A percentile compares a stretch with the other conserved stretches of the same genome.
Evolutionary conservation across 2,888 invertebrate genomes (phyloP).

Genomic region (Charanyca ferruginea): DNA sequence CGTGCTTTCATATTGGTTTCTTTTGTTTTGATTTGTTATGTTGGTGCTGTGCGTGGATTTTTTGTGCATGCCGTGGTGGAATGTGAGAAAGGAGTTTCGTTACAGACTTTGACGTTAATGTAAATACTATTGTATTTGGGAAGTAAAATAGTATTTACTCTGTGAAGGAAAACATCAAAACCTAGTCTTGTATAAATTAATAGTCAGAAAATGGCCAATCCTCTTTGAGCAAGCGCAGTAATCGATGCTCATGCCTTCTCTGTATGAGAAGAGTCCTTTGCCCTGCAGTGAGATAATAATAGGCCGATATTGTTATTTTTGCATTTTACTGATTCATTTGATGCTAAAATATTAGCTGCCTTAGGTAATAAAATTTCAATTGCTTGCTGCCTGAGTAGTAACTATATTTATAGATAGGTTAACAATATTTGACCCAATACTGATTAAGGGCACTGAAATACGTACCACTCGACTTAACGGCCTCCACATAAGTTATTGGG

Average conservation of each 20-base stretch:
- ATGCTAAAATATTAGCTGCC: no score
- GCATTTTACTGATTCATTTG: no score
- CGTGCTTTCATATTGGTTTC: slow-evolving; percentile 41
- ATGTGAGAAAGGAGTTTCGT: not conserved
- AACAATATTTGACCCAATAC: not conserved
- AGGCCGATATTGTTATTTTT: no score
- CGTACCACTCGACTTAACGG: slow-evolving; percentile 18
- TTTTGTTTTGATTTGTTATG: slow-evolving; percentile 12
- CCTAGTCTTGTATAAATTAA: no score
- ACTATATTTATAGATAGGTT: not conserved
- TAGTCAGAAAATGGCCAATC: no score
- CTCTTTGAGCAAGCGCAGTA: no score
- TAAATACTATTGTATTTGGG: not conserved
- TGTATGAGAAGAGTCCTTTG: no score
- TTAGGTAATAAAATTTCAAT: not conserved
- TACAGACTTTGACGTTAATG: not conserved
- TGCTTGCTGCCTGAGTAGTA: not conserved
- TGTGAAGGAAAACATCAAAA: no score
- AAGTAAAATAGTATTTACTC: no score
- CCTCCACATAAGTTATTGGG: slow-evolving; percentile 30
- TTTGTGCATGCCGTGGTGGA: slow-evolving; percentile 3
- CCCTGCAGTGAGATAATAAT: no score
- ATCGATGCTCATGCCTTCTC: no score
- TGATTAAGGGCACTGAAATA: slow-evolving; percentile 7
- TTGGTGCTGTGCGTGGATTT: not conserved